Evolutionary conservation across 1,140 invertebrate species (phyloP).

Genomic region (Euwallacea similis): DNA sequence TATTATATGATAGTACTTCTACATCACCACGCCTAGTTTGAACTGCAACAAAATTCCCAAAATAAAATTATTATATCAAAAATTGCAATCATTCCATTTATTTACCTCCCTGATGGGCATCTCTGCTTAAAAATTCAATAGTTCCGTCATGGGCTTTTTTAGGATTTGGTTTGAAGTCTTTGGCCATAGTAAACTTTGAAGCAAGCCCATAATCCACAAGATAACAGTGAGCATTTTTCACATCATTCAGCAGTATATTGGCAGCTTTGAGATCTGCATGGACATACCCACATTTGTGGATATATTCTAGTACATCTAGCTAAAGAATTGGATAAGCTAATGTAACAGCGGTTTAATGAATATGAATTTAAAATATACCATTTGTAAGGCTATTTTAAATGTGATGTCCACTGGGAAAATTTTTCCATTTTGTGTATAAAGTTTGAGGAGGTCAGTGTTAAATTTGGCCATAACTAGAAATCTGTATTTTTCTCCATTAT

Average conservation of each 20-base stretch:
- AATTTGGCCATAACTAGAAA: slow-evolving; percentile 92
- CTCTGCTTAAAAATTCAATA: slow-evolving; percentile 90
- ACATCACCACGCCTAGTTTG: slow-evolving; percentile 85
- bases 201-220: slow-evolving; percentile 95
- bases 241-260: slow-evolving; percentile 72
- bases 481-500: slow-evolving; percentile 76
- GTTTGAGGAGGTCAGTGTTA: slow-evolving; percentile 84
- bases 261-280: slow-evolving; percentile 93
- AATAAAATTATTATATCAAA: neutral
- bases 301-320: slow-evolving; percentile 84
- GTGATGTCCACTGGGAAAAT: slow-evolving; percentile 73
- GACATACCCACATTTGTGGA: slow-evolving; percentile 82
- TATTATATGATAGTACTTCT: slow-evolving; percentile 90
- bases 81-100: neutral
- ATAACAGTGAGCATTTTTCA: slow-evolving; percentile 72
- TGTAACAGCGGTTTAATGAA: slow-evolving; percentile 3
- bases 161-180: slow-evolving; percentile 82
- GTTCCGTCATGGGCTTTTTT: slow-evolving; percentile 94
- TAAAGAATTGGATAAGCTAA: slow-evolving; percentile 53
- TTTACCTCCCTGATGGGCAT: slow-evolving; percentile 81
- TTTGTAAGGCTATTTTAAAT: slow-evolving; percentile 80
- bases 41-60: slow-evolving; percentile 58
- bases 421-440: slow-evolving; percentile 72
- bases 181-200: slow-evolving; percentile 69
- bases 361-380: slow-evolving; percentile 65